These are phyloP conservation scores for Hydrolagus affinis DNA, from an alignment of 2,113 vertebrate genomes.

Conservation along the genomic window DNA sequence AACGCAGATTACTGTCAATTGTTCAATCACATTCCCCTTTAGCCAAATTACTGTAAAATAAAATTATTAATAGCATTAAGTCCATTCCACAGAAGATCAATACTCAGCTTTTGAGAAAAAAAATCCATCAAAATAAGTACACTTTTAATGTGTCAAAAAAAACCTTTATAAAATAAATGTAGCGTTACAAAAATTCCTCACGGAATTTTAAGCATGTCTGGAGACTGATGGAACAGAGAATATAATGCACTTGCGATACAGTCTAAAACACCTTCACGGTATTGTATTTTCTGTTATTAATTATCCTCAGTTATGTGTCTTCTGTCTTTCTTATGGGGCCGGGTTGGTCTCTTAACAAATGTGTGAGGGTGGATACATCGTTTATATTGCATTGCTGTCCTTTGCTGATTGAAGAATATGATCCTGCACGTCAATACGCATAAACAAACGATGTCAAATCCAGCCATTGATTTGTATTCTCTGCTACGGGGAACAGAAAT, in stretches of 20 bases:
- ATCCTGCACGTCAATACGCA: neutral
- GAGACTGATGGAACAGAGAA: neutral
- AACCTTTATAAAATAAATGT: neutral
- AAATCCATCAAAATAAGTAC: neutral
- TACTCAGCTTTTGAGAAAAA: neutral
- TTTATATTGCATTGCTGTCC: neutral
- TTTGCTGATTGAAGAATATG: neutral
- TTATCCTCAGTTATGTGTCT: too few relatives aligned
- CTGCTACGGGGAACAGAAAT: neutral
- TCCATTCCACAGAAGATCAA: too few relatives aligned
- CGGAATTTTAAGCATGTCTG: conserved; percentile 5
- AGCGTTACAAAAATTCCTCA: neutral
- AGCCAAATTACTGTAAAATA: too few relatives aligned
- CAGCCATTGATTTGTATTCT: neutral
- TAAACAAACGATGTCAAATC: neutral
- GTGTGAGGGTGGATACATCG: neutral
- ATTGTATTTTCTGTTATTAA: too few relatives aligned
- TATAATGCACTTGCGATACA: neutral
- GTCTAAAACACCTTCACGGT: neutral
- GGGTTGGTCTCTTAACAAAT: neutral
- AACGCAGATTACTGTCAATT: too few relatives aligned
- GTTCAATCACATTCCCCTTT: too few relatives aligned
- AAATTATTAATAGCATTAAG: neutral
- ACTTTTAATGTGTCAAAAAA: neutral
- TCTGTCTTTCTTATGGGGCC: too few relatives aligned